Evolutionary conservation across 2,888 invertebrate species (phyloP).

Genomic region (Torymus aiolomorphi): DNA sequence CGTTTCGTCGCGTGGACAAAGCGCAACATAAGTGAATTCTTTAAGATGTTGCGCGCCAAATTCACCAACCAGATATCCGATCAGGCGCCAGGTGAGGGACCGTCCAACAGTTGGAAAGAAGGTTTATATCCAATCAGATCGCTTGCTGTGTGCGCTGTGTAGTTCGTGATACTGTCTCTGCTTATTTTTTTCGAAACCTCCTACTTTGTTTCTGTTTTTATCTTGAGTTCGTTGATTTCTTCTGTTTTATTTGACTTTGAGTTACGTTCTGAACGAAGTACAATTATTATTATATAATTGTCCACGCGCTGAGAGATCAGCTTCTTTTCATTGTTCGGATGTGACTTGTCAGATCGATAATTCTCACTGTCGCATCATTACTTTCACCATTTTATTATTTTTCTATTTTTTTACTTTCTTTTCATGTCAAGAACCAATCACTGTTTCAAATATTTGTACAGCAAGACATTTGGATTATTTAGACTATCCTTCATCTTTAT

Average conservation of each 20-base stretch:
- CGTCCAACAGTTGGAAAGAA: conserved; percentile 89
- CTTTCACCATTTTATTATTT: conserved; percentile 30
- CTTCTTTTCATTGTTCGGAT: conserved; percentile 26
- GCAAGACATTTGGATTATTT: conserved; percentile 51
- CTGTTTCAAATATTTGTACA: conserved; percentile 36
- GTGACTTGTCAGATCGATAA: conserved; percentile 33
- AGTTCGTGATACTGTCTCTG: conserved; percentile 74
- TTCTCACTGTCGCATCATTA: conserved; percentile 38
- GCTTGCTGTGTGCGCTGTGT: conserved; percentile 80
- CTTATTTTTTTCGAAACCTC: conserved; percentile 56
- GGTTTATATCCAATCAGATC: conserved; percentile 86
- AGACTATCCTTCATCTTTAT: background rate
- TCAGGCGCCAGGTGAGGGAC: conserved; percentile 95
- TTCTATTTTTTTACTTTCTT: conserved; percentile 11
- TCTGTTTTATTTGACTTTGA: conserved; percentile 10
- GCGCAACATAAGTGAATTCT: conserved; percentile 83
- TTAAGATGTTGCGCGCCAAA: conserved; percentile 91
- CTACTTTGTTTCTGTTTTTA: conserved; percentile 32
- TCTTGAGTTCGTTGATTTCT: conserved; percentile 44
- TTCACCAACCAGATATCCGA: conserved; percentile 96
- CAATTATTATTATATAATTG: conserved; percentile 31
- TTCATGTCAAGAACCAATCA: conserved; percentile 25
- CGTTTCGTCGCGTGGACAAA: conserved; percentile 93
- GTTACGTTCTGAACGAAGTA: conserved; percentile 24
- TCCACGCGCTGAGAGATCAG: conserved; percentile 25